Percentiles rank a stretch among this genome's conserved stretches.
phyloP scores from a whole-genome alignment of 2,888 invertebrate species.

The Nomada flava region DNA sequence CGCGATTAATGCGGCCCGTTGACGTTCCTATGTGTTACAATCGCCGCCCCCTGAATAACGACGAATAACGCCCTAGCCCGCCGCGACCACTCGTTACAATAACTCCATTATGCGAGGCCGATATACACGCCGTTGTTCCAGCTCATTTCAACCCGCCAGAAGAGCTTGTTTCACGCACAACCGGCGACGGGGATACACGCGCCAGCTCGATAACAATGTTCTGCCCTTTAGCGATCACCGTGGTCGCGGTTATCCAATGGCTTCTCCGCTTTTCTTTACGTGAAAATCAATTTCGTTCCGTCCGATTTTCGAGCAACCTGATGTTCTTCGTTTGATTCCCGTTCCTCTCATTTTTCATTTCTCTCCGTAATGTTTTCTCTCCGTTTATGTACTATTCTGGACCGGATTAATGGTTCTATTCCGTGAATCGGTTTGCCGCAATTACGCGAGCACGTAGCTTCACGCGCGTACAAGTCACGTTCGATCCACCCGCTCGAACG shows the following conservation, averaged over 20 bases:
- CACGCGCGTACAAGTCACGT: constrained; percentile 41
- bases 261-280: not conserved
- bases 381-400: too few species aligned
- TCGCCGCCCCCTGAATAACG: constrained; percentile 52
- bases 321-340: too few species aligned
- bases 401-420: not conserved
- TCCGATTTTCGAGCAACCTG: too few species aligned
- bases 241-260: constrained; percentile 3
- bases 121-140: constrained; percentile 58
- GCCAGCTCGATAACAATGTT: constrained; percentile 36
- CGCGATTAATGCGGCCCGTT: constrained; percentile 62
- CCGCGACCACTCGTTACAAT: constrained; percentile 67
- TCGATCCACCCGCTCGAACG: constrained; percentile 65
- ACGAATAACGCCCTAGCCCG: constrained; percentile 52
- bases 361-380: too few species aligned
- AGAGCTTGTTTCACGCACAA: constrained; percentile 39
- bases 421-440: not conserved
- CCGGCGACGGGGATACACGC: constrained; percentile 37
- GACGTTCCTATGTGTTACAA: constrained; percentile 64
- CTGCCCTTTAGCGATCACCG: constrained; percentile 32
- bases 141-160: constrained; percentile 59
- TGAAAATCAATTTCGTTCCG: too few species aligned
- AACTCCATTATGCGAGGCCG: constrained; percentile 67
- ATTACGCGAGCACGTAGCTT: not conserved
- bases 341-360: too few species aligned